A percentile compares a stretch with the other conserved stretches of the same genome.
These are phyloP conservation scores for Microctenopoma stevenorrisi DNA, from an alignment of 2,797 vertebrate species.

Conservation along the genomic window DNA sequence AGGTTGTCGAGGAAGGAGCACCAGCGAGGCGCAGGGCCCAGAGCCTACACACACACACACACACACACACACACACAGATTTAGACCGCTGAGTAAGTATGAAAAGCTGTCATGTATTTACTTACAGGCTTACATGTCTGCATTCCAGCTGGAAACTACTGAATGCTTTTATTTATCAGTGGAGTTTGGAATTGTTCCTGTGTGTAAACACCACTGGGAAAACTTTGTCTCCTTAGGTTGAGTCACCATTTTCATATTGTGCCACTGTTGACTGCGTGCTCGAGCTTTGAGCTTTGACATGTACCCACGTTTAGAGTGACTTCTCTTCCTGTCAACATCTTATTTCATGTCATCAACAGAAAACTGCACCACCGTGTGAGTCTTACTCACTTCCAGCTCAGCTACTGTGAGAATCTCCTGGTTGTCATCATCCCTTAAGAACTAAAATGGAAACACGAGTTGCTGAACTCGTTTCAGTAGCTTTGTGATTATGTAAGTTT, in stretches of 20 bases:
- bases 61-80: constrained; percentile 35
- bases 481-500: too few relatives aligned
- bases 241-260: background rate
- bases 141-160: background rate
- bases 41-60: constrained; percentile 81
- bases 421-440: too few relatives aligned
- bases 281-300: background rate
- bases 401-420: too few relatives aligned
- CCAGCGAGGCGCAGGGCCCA: constrained; percentile 96
- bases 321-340: background rate
- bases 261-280: too few relatives aligned
- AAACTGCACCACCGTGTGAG: too few relatives aligned
- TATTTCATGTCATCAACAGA: background rate
- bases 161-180: background rate
- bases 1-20: constrained; percentile 97
- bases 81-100: constrained; percentile 29
- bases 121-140: constrained; percentile 28
- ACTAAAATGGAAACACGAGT: too few relatives aligned
- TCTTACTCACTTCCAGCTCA: too few relatives aligned
- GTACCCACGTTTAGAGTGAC: background rate
- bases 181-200: background rate
- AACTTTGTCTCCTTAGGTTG: background rate
- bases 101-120: constrained; percentile 33
- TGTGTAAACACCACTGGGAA: background rate
- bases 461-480: too few relatives aligned